Base-by-base conservation (phyloP, 2,113 vertebrate species). In the Triplophysa tibetana region DNA sequence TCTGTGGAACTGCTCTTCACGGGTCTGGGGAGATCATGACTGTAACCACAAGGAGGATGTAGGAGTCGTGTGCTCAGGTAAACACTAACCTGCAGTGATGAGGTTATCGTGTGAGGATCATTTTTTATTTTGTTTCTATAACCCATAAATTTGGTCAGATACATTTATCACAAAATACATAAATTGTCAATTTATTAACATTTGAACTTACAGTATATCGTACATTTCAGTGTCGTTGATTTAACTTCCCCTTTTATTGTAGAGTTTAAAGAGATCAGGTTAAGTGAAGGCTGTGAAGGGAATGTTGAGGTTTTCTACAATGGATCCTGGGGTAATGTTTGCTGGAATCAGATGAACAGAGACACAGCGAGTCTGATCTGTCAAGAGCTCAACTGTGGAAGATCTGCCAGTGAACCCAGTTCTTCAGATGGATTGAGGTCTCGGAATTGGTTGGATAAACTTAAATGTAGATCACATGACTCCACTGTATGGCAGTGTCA, bases 261-360 rank as follows among this genome's bases (percentile, higher is more conserved):
- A 56, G 54, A 21, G 54, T 56, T 56, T 56, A 56, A n/a, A 56
- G 54, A 56, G 54, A 8, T 56, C 54, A 56, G 54, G 6, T 56
- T 56, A 56, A 56, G 7, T 56, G 54, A 56, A n/a, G 54, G 54
- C 54, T 56, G 54, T 56, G 17, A 56, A n/a, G 54, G 54, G 54
- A 56, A 56, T 5, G 1, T 85, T 10, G 81, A 85, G 48, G 78
- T 85, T 50, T 78, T 81, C 33, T 83, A 85, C 78, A 85, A 81
- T 79, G 78, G 79, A 52, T 63, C 68, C 75, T 84, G 83, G 83
- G 75, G 75, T n/a, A 78, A 66, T 14, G 54, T 81, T 4, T 85
- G 84, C 41, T 70, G 19, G 56, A 74, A 78, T 48, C 17, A n/a
- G 14, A 75, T 83, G 74, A 43, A 69, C 26, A n/a, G n/a, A 68